phyloP scores from a whole-genome alignment of 2,888 invertebrate species.

The Temnothorax rugatulus region DNA sequence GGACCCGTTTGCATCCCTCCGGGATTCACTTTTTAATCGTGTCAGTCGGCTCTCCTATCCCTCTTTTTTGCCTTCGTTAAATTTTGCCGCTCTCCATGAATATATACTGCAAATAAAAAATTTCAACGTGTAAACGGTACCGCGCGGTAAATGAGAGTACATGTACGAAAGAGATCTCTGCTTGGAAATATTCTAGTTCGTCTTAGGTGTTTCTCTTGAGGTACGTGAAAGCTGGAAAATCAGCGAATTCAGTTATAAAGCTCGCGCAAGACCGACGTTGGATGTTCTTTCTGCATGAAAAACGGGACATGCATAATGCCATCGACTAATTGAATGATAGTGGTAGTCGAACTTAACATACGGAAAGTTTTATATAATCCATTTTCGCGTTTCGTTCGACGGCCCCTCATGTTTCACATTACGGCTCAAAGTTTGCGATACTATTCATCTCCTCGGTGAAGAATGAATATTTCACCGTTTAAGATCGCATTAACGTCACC shows the following conservation, averaged over 20 bases:
- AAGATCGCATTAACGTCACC: slow-evolving; percentile 52
- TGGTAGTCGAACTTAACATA: slow-evolving; percentile 16
- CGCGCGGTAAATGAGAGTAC: slow-evolving; percentile 45
- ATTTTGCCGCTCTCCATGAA: slow-evolving; percentile 68
- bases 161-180: slow-evolving; percentile 33
- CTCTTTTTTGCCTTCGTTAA: slow-evolving; percentile 72
- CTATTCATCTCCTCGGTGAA: slow-evolving; percentile 34
- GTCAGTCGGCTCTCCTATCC: slow-evolving; percentile 64
- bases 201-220: slow-evolving; percentile 31
- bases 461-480: slow-evolving; percentile 52
- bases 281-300: slow-evolving; percentile 32
- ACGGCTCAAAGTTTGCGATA: slow-evolving; percentile 29
- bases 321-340: slow-evolving; percentile 36
- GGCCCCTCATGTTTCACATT: background rate
- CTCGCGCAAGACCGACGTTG: background rate
- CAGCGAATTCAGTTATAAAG: slow-evolving; percentile 26
- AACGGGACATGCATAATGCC: slow-evolving; percentile 32
- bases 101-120: slow-evolving; percentile 58
- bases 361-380: slow-evolving; percentile 43
- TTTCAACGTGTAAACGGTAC: slow-evolving; percentile 49
- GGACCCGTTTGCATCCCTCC: slow-evolving; percentile 68
- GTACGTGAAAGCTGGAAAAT: slow-evolving; percentile 18
- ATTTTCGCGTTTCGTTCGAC: slow-evolving; percentile 8
- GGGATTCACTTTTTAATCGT: slow-evolving; percentile 74
- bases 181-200: slow-evolving; percentile 33